phyloP scores from a whole-genome alignment of 2,888 invertebrate species.

The Hemaris fuciformis region DNA sequence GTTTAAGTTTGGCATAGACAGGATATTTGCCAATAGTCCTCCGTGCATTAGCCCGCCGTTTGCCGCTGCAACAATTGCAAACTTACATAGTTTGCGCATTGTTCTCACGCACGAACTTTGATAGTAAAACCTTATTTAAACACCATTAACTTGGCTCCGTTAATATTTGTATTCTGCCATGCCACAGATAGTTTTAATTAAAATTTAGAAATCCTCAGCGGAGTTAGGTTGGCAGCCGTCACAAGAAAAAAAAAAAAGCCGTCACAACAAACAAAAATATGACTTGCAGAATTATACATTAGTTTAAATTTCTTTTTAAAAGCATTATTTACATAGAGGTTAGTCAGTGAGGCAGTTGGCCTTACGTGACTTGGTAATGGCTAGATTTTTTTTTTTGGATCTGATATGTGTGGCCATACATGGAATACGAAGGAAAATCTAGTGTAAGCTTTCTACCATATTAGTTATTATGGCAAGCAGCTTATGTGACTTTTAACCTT shows the following conservation, averaged over 20 bases:
- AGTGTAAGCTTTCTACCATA: no score
- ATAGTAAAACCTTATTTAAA: conserved; percentile 60
- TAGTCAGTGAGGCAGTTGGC: no score
- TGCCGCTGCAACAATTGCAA: conserved; percentile 37
- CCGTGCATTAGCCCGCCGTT: conserved; percentile 36
- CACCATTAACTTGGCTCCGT: conserved; percentile 19
- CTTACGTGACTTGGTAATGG: no score
- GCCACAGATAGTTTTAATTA: conserved; percentile 43
- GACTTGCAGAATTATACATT: neutral
- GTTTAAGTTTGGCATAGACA: neutral
- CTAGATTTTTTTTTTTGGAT: no score
- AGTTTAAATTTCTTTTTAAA: no score
- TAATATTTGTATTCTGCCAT: conserved; percentile 19
- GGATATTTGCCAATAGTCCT: neutral
- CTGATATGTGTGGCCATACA: no score
- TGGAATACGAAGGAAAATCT: no score
- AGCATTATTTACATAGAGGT: no score
- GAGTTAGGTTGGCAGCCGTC: neutral
- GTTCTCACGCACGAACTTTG: conserved; percentile 54
- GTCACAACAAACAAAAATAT: neutral
- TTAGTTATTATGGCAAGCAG: no score
- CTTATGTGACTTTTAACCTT: no score
- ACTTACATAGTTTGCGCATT: conserved; percentile 56
- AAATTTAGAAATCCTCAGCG: conserved; percentile 31
- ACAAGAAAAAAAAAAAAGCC: neutral